Percentiles rank a stretch among this genome's conserved stretches.
Evolutionary conservation across 2,113 vertebrate species (phyloP).

Genomic region (Dipodomys merriami): DNA sequence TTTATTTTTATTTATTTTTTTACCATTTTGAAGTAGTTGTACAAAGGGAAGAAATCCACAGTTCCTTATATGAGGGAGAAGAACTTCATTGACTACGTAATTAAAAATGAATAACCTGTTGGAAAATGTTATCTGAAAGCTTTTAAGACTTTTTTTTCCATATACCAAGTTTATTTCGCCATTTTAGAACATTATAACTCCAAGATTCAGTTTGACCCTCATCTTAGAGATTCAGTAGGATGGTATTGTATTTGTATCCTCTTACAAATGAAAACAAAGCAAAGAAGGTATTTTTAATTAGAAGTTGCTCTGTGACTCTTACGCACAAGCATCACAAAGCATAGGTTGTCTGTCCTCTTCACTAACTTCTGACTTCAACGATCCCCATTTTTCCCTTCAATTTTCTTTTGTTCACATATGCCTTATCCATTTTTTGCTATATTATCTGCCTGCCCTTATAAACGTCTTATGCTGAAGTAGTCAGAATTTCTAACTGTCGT

Average conservation of each 20-base stretch:
- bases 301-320: not conserved
- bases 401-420: not conserved
- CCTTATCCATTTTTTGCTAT: not conserved
- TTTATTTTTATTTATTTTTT: no score
- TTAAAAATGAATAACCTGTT: constrained; percentile 48
- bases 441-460: not conserved
- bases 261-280: not conserved
- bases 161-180: not conserved
- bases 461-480: not conserved
- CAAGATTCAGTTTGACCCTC: not conserved
- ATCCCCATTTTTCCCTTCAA: not conserved
- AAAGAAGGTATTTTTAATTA: not conserved
- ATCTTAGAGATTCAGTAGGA: not conserved
- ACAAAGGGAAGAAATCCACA: not conserved
- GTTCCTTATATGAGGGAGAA: constrained; percentile 23
- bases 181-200: constrained; percentile 1
- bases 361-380: not conserved
- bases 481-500: not conserved
- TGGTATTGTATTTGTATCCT: not conserved
- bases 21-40: no score
- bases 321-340: not conserved
- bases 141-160: not conserved
- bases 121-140: not conserved
- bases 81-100: constrained; percentile 8
- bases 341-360: not conserved